A percentile compares a stretch with the other conserved stretches of the same genome.
phyloP scores from a whole-genome alignment of 2,888 invertebrate species.

The Coronaproctus castanopsis region DNA sequence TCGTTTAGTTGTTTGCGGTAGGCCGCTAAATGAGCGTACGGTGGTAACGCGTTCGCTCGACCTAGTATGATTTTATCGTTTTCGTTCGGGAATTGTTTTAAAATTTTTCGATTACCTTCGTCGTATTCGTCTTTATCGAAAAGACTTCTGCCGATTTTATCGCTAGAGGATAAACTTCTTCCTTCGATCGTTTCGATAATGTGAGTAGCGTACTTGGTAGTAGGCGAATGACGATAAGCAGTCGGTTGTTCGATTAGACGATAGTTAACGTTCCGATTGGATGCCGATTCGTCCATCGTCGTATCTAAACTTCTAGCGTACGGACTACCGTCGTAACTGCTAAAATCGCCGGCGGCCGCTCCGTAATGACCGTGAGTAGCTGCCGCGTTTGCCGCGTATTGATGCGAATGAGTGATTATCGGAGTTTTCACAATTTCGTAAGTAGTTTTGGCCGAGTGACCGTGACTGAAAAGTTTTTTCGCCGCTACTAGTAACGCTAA shows the following conservation, averaged over 20 bases:
- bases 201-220: conserved; percentile 1
- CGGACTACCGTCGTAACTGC: conserved; percentile 28
- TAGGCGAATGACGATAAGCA: background rate
- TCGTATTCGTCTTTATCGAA: background rate
- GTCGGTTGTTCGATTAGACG: background rate
- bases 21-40: conserved; percentile 9
- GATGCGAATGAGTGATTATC: conserved; percentile 55
- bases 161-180: background rate
- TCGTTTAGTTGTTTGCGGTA: conserved; percentile 3
- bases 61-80: too few species aligned
- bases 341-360: conserved; percentile 34
- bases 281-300: conserved; percentile 5
- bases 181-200: conserved; percentile 4
- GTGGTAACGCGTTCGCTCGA: too few species aligned
- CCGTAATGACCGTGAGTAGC: conserved; percentile 26
- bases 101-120: background rate
- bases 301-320: conserved; percentile 17
- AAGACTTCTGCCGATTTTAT: background rate
- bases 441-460: conserved; percentile 47
- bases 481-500: conserved; percentile 31
- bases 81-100: too few species aligned
- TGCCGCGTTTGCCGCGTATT: conserved; percentile 35
- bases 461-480: conserved; percentile 36
- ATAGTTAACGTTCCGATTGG: background rate
- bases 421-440: conserved; percentile 72